Base-by-base conservation (phyloP, 2,113 vertebrate species). In the Oplegnathus fasciatus region DNA sequence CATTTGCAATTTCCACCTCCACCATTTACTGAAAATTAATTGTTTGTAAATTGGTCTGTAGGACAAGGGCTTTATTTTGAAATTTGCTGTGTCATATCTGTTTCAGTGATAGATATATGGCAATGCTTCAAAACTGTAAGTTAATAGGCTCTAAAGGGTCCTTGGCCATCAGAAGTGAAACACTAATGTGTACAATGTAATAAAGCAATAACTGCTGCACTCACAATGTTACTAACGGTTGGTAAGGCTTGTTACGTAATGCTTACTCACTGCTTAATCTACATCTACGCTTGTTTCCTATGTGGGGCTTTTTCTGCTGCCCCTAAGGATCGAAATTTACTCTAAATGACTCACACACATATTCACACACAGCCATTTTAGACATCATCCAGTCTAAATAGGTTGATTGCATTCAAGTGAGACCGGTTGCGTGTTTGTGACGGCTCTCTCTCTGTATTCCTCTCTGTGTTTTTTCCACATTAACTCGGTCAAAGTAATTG, bases 391-490 rank as follows among this genome's bases (percentile, higher is more conserved):
- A 76, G 74, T 83, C 42, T 86, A 80, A 92, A 87, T 84, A 52
- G 83, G 54, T 74, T 86, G 80, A 78, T 84, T 89, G 42, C 75
- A 58, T 75, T 62, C 75, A 75, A 69, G 65, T 42, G 83, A 78
- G 26, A 78, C 64, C 34, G 32, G n/a, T 26, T 83, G 61, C 40
- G 55, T 86, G 75, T 88, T 81, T 76, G 68, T 67, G 79, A 70
- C 40, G 17, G 17, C 58, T 75, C 75, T 86, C 58, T 62, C 40
- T 34, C 82, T 82, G 61, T 84, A 62, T 83, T 86, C 71, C 82
- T 64, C 44, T 50, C 66, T 60, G 84, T 60, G 83, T 48, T 85
- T 91, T 93, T 94, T 94, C 93, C 93, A 91, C 94, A 93, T 93
- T 89, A 92, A 84, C 61, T 64, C 26, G 13, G 74, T 85, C 82